Base-by-base conservation (phyloP, 2,113 vertebrate species). In the Ploceus nigricollis region DNA sequence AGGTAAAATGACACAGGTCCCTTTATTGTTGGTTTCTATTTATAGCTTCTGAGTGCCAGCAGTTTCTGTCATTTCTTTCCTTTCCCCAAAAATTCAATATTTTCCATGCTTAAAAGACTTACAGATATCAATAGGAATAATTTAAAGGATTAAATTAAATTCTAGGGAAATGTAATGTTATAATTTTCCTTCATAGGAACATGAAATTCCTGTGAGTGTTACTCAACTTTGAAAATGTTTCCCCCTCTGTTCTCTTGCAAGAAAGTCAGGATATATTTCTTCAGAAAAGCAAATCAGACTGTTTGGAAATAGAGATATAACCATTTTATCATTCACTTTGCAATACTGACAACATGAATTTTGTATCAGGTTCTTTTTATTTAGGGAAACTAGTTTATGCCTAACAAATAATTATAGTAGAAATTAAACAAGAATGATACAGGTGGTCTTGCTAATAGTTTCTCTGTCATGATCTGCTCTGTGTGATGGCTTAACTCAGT, bases 141-240 rank as follows among this genome's bases (percentile, higher is more conserved):
- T 53, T 45, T 54, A 63, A 82, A 91, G 56, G 14, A 42, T 81
- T 72, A 70, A 82, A 64, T 20, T 71, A 70, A 84, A 75, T 87
- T 89, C 44, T 37, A 60, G 35, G 42, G 16, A 47, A 71, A 23
- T 48, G 4, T 54, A 39, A 58, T 50, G 23, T 24, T 21, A 61
- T 30, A 0, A 12, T 44, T 88, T 85, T 82, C 35, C 82, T 77
- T 70, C 27, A 31, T 50, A 60, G 44, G 33, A 77, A 45, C 23
- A 24, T 37, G 23, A 91, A 90, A 48, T 45, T 50, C 48, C 33
- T n/a, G 1, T 48, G 13, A 73, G 17, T 28, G n/a, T 37, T 94
- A 39, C 24, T 66, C 56, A 71, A 10, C 14, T 39, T 90, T 17
- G 23, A 57, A 60, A 87, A 94, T 56, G n/a, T 56, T 81, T 73